Percentiles rank a stretch among this genome's conserved stretches.
Conservation (phyloP, 2,113 vertebrate species). For the Turdus rufiventris region DNA sequence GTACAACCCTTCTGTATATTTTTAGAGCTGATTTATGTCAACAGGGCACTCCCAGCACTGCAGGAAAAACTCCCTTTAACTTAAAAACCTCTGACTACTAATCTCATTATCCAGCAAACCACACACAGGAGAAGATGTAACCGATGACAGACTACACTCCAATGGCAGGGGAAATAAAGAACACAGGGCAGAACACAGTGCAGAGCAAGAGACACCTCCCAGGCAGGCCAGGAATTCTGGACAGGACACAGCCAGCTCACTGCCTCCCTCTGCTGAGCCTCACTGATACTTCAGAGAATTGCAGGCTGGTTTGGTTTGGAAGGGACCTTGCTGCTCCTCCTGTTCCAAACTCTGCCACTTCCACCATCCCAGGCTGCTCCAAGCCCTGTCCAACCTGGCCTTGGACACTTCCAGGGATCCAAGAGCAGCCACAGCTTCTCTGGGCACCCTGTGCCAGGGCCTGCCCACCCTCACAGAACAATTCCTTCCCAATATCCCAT, state of each 20-base stretch:
- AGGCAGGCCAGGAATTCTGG: neutral
- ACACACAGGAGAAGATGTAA: neutral
- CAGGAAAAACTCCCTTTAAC: neutral
- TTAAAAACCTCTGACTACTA: neutral
- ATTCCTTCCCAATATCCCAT: neutral
- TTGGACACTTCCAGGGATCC: neutral
- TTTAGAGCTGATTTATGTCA: neutral
- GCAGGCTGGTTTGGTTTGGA: neutral
- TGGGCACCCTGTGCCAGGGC: neutral
- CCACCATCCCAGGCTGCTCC: neutral
- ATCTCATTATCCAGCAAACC: neutral
- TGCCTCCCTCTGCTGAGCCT: slow-evolving; percentile 22
- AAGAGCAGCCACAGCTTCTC: neutral
- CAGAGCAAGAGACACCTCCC: rapidly evolving
- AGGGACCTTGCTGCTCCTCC: neutral
- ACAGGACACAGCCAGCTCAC: neutral
- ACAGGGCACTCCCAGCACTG: neutral
- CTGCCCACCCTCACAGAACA: rapidly evolving
- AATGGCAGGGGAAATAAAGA: neutral
- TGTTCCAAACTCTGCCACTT: neutral
- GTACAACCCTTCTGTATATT: neutral
- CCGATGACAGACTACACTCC: neutral
- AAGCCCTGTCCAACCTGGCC: rapidly evolving
- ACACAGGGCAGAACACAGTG: neutral
- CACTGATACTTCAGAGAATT: neutral